Evolutionary conservation across 1,140 invertebrate species (phyloP), one percentile per base, ranked within the genome.

Genomic region (Hyles euphorbiae): DNA sequence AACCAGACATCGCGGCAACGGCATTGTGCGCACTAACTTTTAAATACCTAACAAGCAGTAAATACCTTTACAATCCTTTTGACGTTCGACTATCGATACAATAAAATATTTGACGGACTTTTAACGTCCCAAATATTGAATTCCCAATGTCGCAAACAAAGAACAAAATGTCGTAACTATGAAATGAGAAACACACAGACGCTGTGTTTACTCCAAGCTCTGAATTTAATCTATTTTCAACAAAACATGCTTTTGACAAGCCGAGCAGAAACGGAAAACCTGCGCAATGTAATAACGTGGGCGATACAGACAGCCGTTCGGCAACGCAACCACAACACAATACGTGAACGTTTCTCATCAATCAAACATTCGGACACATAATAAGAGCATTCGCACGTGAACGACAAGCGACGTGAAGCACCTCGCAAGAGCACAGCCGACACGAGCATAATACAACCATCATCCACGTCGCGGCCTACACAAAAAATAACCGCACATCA

Each of bases 361-460:
- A 72, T 67, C 66, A 68, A 61, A 60, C 50, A 54, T 58, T 63
- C 51, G 47, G 53, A 63, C 68, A 61, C 70, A 78, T 72, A 76
- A 73, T 68, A 69, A 60, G 47, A 43, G 59, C 60, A 65, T 69
- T 67, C 61, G 69, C 60, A 74, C 63, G 70, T 67, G 63, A 80
- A 75, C 72, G 69, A 63, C 58, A 47, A 32, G 48, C 70, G 58
- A 22, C 22, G 22, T 22, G 22, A 22, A 22, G 22, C 22, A 22
- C 71, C 70, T 74, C 78, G 83, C 81, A 74, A 82, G 80, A 75
- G 73, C 66, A 56, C 6, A 73, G 68, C 71, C 65, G 70, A 75
- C 74, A 77, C 72, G 78, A 76, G 75, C 74, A 80, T 84, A 83
- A 87, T 87, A 87, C 84, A 87, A 87, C 82, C 79, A 83, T 84